Conservation (phyloP, 1,140 invertebrate genomes). For the Telenomus remus region DNA sequence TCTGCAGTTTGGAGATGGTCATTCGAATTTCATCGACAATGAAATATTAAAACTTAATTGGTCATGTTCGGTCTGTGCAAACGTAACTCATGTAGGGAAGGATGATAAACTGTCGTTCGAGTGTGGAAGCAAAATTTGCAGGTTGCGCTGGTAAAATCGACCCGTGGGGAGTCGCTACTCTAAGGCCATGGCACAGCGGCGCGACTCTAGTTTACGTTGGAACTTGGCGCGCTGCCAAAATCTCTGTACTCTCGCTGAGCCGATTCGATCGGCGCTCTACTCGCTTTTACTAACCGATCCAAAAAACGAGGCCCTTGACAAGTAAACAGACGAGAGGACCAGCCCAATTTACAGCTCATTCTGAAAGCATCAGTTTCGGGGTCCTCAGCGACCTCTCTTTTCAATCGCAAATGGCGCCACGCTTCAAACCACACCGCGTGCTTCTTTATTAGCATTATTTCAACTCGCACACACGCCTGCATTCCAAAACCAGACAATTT, state of each 20-base stretch:
- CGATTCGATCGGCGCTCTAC: constrained; percentile 61
- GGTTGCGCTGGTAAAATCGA: constrained; percentile 55
- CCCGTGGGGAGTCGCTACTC: constrained; percentile 25
- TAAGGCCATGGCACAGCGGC: constrained; percentile 21
- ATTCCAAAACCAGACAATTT: neutral
- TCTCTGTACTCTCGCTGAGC: constrained; percentile 52
- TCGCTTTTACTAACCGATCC: constrained; percentile 69
- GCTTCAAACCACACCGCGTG: neutral
- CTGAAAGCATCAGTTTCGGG: constrained; percentile 54
- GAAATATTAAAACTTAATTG: too few species aligned
- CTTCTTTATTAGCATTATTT: neutral
- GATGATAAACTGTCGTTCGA: neutral
- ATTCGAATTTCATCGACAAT: too few species aligned
- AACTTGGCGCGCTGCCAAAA: constrained; percentile 69
- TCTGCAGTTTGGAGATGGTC: too few species aligned
- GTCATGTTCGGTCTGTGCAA: too few species aligned
- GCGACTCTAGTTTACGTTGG: constrained; percentile 54
- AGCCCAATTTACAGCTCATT: constrained; percentile 60
- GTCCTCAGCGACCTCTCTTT: constrained; percentile 2
- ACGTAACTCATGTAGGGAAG: neutral
- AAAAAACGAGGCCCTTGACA: constrained; percentile 66
- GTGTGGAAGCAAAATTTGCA: constrained; percentile 30
- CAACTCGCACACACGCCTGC: too few species aligned
- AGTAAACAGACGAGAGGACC: constrained; percentile 58
- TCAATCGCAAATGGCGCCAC: neutral